Percentiles rank a stretch among this genome's conserved stretches.
Conservation (phyloP, 2,113 vertebrate genomes). For the Caranx ignobilis region DNA sequence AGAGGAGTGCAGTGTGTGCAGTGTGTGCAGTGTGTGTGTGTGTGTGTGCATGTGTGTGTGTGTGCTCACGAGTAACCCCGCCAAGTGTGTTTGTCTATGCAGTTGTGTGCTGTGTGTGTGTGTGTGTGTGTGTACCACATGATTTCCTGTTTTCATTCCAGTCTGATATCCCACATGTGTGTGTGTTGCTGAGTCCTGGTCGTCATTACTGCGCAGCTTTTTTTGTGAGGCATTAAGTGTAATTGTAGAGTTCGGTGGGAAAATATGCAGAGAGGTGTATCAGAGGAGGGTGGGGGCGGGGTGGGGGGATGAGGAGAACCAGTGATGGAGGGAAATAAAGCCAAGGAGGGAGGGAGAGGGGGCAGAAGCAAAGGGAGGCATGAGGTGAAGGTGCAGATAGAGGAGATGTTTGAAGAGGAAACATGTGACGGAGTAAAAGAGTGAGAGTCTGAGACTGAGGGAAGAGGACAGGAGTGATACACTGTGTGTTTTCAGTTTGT, state of each 20-base stretch:
- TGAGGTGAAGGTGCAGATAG: neutral
- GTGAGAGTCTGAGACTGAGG: neutral
- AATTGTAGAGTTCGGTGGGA: conserved; percentile 71
- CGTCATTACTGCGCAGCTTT: conserved; percentile 50
- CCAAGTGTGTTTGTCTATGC: neutral
- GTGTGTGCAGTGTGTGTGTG: neutral
- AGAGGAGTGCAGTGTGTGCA: conserved; percentile 27
- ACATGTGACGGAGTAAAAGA: neutral
- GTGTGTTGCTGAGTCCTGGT: conserved; percentile 48
- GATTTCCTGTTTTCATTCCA: conserved; percentile 78
- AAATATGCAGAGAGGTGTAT: conserved; percentile 73
- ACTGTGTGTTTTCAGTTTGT: neutral
- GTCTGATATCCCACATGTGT: conserved; percentile 66
- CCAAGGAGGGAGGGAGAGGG: neutral
- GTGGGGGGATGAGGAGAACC: neutral
- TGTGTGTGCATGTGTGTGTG: conserved; percentile 4
- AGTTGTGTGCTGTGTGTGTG: conserved; percentile 15
- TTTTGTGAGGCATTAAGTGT: conserved; percentile 60
- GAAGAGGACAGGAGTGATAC: neutral
- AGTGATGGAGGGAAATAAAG: conserved; percentile 5
- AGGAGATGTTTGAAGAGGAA: neutral
- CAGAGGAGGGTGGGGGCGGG: neutral
- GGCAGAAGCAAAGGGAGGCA: conserved; percentile 10
- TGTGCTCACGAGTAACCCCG: neutral
- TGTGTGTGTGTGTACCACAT: conserved; percentile 20